Base-by-base conservation (phyloP, 2,888 invertebrate species). In the Celastrina argiolus region DNA sequence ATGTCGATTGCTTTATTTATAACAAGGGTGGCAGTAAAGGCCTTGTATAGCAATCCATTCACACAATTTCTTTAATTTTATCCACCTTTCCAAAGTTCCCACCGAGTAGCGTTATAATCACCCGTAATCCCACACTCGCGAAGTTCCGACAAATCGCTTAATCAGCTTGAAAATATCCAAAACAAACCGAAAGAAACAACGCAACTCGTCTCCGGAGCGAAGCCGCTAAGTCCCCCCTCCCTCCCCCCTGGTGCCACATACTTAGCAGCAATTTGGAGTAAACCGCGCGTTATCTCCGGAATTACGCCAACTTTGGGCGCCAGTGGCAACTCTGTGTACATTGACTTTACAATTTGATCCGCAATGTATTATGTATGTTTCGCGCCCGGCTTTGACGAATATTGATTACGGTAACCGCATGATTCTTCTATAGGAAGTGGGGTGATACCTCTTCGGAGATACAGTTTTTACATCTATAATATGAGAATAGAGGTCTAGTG, bases 221-320 rank as follows among this genome's bases (percentile, higher is more conserved):
- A 88, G 85, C 83, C 81, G 72, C 76, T 88, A 88, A 89, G 87
- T 51, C 51, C 87, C 81, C 80, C 83, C 84, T 82, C 84, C 84
- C 83, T 82, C 84, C 82, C 78, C 78, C 77, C 83, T 10, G 18
- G 22, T 81, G 81, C 84, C 86, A 85, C 85, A 86, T 85, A 88
- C 88, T 88, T 88, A 88, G 80, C 81, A 81, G 81, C 81, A 84
- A 88, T 85, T 84, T 81, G 77, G 76, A 81, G 80, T 79, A 78
- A 77, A 74, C 78, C 75, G 71, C 70, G 74, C 78, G 81, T 82
- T 82, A 84, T 81, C 80, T 83, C 75, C 70, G 74, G 76, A 74
- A 78, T 78, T 75, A 76, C 74, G 71, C 71, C 70, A 74, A 79
- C 78, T 79, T 79, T 70, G 75, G 70, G 72, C 39, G 36, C 36